Percentiles rank a stretch among this genome's conserved stretches.
Conservation (phyloP, 37 sponge, comb jelly and placozoan genomes). For the Hormiphora californensis region DNA sequence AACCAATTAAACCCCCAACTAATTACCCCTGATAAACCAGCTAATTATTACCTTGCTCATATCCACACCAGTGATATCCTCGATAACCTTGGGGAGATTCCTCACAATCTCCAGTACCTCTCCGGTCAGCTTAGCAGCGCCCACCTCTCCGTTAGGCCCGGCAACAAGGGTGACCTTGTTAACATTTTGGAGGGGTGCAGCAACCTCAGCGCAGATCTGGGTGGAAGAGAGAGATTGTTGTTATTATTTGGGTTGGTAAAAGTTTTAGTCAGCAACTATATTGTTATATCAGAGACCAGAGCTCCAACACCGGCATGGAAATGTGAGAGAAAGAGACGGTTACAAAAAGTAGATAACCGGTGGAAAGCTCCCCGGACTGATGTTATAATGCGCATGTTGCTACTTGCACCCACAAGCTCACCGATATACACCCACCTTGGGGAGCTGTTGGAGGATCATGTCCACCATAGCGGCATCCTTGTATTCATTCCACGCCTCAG, state of each 20-base stretch:
- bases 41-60: slow-evolving; percentile 58
- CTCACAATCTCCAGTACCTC: slow-evolving; percentile 58
- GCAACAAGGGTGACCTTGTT: slow-evolving; percentile 54
- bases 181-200: slow-evolving; percentile 55
- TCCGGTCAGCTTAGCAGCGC: slow-evolving; percentile 56
- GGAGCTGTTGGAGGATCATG: slow-evolving; percentile 58
- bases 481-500: slow-evolving; percentile 61
- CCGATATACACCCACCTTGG: slow-evolving; percentile 36
- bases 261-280: too few species aligned
- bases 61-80: slow-evolving; percentile 57
- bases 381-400: background rate
- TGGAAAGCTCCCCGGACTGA: too few species aligned
- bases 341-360: too few species aligned
- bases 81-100: slow-evolving; percentile 53
- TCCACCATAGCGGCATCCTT: slow-evolving; percentile 63
- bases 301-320: too few species aligned
- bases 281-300: too few species aligned
- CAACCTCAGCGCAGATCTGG: slow-evolving; percentile 57
- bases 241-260: too few species aligned
- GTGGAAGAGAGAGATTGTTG: too few species aligned
- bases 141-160: slow-evolving; percentile 57
- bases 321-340: too few species aligned
- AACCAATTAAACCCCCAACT: too few species aligned
- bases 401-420: too few species aligned
- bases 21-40: too few species aligned